Percentiles rank a stretch among this genome's conserved stretches.
Evolutionary conservation across 2,888 invertebrate genomes (phyloP).

Genomic region (Celastrina argiolus): DNA sequence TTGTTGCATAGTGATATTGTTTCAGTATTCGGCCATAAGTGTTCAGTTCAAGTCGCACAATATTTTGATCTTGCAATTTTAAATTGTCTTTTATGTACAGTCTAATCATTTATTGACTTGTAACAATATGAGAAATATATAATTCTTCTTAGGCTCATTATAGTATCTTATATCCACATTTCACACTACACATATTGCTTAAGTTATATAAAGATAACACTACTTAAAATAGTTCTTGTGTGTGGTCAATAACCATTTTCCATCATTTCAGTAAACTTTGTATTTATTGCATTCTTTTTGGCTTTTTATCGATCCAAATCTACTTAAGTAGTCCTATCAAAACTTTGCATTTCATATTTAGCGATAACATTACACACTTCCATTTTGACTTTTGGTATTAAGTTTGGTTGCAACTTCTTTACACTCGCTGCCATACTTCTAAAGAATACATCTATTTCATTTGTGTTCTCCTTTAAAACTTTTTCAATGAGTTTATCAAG

Average conservation of each 20-base stretch:
- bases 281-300: not conserved
- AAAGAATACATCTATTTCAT: conserved; percentile 71
- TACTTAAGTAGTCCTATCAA: conserved; percentile 51
- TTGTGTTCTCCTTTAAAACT: conserved; percentile 66
- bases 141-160: too few relatives aligned
- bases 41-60: too few relatives aligned
- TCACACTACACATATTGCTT: too few relatives aligned
- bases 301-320: not conserved
- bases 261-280: not conserved
- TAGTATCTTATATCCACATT: too few relatives aligned
- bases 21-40: too few relatives aligned
- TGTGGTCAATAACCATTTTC: not conserved
- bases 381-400: conserved; percentile 73
- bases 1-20: too few relatives aligned
- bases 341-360: conserved; percentile 73
- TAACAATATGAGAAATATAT: too few relatives aligned
- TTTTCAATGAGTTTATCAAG: conserved; percentile 68
- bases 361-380: conserved; percentile 73
- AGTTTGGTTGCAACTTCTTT: conserved; percentile 67
- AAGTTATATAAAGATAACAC: too few relatives aligned
- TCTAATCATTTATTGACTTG: too few relatives aligned
- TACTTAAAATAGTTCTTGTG: not conserved
- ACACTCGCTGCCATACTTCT: conserved; percentile 73
- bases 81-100: too few relatives aligned
- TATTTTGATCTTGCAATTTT: too few relatives aligned